A percentile compares a stretch with the other conserved stretches of the same genome.
Conservation (phyloP, 1,140 invertebrate species). For the Hormaphis cornu region DNA sequence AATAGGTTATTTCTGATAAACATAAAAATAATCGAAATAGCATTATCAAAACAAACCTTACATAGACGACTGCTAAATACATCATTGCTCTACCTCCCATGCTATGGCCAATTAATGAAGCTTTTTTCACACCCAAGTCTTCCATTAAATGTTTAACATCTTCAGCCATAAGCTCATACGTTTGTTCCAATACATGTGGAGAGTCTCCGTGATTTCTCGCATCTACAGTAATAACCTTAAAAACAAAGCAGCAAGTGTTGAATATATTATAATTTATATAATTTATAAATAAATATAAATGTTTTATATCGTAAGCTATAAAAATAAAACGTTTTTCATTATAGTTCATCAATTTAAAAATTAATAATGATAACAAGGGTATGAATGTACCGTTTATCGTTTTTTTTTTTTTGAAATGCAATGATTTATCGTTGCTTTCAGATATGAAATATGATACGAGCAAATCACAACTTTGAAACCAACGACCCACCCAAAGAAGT, state of each 20-base stretch:
- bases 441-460: too few species aligned
- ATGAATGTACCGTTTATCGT: too few species aligned
- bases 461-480: too few species aligned
- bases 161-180: slow-evolving; percentile 59
- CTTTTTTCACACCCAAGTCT: slow-evolving; percentile 52
- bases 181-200: slow-evolving; percentile 60
- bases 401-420: too few species aligned
- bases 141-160: slow-evolving; percentile 61
- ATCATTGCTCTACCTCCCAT: slow-evolving; percentile 83
- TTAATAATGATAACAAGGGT: too few species aligned
- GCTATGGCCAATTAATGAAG: slow-evolving; percentile 72
- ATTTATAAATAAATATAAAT: slow-evolving; percentile 11
- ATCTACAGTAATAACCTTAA: slow-evolving; percentile 68
- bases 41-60: slow-evolving; percentile 32
- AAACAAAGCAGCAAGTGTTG: too few species aligned
- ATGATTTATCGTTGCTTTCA: too few species aligned
- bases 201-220: slow-evolving; percentile 87
- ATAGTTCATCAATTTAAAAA: too few species aligned
- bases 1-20: neutral
- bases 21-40: slow-evolving; percentile 20
- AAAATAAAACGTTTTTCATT: too few species aligned
- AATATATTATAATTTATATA: too few species aligned
- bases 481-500: too few species aligned
- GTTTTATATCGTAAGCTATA: slow-evolving; percentile 13
- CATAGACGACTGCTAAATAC: slow-evolving; percentile 55